phyloP scores from a whole-genome alignment of 2,797 vertebrate genomes.

The Sebastes nivosus region DNA sequence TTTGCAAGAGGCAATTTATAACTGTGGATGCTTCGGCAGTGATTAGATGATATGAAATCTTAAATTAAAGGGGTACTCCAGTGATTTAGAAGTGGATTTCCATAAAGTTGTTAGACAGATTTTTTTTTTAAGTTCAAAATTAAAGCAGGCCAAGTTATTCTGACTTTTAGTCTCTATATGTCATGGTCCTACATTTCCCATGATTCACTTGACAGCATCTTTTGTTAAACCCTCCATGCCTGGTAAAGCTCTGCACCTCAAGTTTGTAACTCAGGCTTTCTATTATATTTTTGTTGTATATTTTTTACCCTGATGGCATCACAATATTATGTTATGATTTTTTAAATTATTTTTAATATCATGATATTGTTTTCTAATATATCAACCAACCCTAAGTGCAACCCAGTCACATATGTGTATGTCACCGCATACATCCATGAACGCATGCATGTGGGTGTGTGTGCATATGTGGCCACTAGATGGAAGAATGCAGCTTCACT shows the following conservation, averaged over 20 bases:
- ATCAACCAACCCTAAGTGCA: not conserved
- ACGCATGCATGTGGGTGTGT: conserved; percentile 7
- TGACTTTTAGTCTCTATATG: not conserved
- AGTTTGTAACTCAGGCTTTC: not conserved
- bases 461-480: conserved; percentile 75
- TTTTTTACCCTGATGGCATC: not conserved
- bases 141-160: not conserved
- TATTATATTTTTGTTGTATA: not conserved
- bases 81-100: not conserved
- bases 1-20: not conserved
- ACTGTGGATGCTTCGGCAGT: not conserved
- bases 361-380: not conserved
- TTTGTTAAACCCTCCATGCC: not conserved
- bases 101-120: not conserved
- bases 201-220: not conserved
- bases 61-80: not conserved
- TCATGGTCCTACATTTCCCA: not conserved
- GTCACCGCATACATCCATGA: not conserved
- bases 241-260: not conserved
- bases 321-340: not conserved
- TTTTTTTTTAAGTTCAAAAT: not conserved
- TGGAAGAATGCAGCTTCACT: conserved; percentile 71
- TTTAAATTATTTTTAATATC: not conserved
- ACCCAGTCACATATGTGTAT: not conserved
- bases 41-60: not conserved